Base-by-base conservation (phyloP, 2,888 invertebrate genomes). In the Xylota sylvarum region DNA sequence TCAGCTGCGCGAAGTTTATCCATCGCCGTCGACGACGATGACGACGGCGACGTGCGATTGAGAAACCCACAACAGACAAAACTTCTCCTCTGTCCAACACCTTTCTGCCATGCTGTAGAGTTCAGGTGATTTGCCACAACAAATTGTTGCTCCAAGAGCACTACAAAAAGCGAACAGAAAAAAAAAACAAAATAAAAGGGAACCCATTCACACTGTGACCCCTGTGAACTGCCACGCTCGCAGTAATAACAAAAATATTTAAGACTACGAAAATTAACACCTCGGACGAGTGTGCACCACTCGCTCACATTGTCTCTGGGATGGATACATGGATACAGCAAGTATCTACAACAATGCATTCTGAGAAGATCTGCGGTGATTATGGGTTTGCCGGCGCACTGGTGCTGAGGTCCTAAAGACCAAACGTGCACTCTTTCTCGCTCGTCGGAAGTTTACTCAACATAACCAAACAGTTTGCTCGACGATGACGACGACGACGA, bases 241-340 rank as follows among this genome's bases (percentile, higher is more conserved):
- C 78, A 90, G 91, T 91, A 91, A 92, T 92, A 92, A 90, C 90
- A 91, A 91, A 91, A 91, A 91, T 91, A 91, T 91, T 91, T 91
- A 91, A 90, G 90, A 89, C 90, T 78, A 91, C 90, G 90, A 90
- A 92, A 92, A 92, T 92, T 92, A 92, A 92, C 92, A 92, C 92
- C 92, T 92, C 90, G 7, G 43, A 14, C 72, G 72, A 72, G 72
- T 52, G 72, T 76, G 81, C 56, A 30, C 17, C 30, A 27, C 32
- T 12, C 62, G 46, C 56, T 65, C 77, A 58, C 64, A 70, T 70
- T 84, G 69, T 78, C 62, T 69, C 48, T 35, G 56, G 35, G 30
- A 46, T 58, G 60, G 58, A 27, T 17, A 58, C 58, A 23, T 17
- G 40, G 37, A 4, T 5, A 14, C 5, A 14, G 5, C 1, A 5